Evolutionary conservation across 2,797 vertebrate species (phyloP).

Genomic region (Enteromius paludinosus): DNA sequence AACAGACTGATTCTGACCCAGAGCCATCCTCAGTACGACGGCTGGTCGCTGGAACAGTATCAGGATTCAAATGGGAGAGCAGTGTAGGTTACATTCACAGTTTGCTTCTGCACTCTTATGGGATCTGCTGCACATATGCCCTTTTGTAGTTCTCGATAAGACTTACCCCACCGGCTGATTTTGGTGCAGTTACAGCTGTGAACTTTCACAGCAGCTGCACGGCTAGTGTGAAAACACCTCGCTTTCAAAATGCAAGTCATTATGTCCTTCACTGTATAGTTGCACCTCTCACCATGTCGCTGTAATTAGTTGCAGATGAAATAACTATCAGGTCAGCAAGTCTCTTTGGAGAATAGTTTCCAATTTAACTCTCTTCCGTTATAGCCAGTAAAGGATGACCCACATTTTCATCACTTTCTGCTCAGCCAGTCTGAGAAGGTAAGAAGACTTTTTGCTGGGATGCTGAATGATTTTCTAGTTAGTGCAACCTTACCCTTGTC

Average conservation of each 20-base stretch:
- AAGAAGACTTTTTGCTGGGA: conserved; percentile 61
- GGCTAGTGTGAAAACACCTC: background rate
- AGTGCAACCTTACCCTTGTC: conserved; percentile 43
- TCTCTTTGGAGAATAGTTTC: conserved; percentile 55
- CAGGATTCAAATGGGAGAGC: conserved; percentile 95
- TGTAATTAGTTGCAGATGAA: conserved; percentile 24
- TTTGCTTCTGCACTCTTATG: conserved; percentile 57
- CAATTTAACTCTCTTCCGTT: conserved; percentile 74
- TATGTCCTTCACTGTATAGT: background rate
- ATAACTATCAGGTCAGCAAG: conserved; percentile 25
- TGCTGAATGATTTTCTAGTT: conserved; percentile 51
- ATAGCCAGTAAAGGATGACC: conserved; percentile 94
- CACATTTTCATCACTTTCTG: conserved; percentile 97
- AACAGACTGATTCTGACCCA: conserved; percentile 94
- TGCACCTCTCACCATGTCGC: conserved; percentile 18
- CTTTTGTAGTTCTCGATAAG: background rate
- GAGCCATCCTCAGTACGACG: conserved; percentile 95
- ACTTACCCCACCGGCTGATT: background rate
- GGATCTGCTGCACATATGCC: conserved; percentile 29
- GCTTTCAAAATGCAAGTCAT: background rate
- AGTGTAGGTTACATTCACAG: conserved; percentile 80
- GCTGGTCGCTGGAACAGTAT: conserved; percentile 89
- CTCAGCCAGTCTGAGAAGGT: conserved; percentile 99
- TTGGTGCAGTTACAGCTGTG: background rate
- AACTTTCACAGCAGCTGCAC: background rate